Evolutionary conservation across 2,113 vertebrate species (phyloP).

Genomic region (Coptodon rendalli): DNA sequence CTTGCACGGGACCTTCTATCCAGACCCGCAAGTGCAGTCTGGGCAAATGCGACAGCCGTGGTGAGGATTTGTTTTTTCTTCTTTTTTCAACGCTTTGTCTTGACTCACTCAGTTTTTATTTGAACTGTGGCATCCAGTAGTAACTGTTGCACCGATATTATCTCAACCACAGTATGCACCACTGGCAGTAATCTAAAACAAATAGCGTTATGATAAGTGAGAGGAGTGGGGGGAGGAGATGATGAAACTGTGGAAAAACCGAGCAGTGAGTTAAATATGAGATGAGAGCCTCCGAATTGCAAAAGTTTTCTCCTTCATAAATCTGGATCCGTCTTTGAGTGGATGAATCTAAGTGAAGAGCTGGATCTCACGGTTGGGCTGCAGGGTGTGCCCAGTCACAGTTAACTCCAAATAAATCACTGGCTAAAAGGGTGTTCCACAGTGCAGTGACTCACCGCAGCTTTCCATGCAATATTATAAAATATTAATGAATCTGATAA

Average conservation of each 20-base stretch:
- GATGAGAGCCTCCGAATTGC: slow-evolving; percentile 3
- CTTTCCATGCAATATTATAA: slow-evolving; percentile 3
- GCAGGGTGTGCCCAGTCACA: slow-evolving; percentile 36
- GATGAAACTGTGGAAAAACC: slow-evolving; percentile 9
- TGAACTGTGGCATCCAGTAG: not conserved
- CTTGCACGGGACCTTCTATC: slow-evolving; percentile 89
- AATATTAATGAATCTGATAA: not conserved
- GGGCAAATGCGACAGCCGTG: slow-evolving; percentile 87
- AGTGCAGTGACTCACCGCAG: slow-evolving; percentile 23
- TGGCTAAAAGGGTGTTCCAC: slow-evolving; percentile 4
- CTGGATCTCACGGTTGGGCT: slow-evolving; percentile 13
- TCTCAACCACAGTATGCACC: not conserved
- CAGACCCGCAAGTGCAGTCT: slow-evolving; percentile 92
- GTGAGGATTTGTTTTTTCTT: slow-evolving; percentile 68
- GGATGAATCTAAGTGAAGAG: not conserved
- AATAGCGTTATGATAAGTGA: not conserved
- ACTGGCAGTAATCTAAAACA: not conserved
- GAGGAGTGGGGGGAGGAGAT: not conserved
- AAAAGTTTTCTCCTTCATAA: slow-evolving; percentile 14
- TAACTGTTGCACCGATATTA: not conserved
- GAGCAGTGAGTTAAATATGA: not conserved
- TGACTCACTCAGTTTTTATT: not conserved
- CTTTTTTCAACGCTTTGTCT: not conserved
- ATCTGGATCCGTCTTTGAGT: slow-evolving; percentile 13
- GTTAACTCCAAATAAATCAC: slow-evolving; percentile 31